These are phyloP conservation scores for Psettodes erumei DNA, from an alignment of 2,113 vertebrate genomes.

Conservation along the genomic window DNA sequence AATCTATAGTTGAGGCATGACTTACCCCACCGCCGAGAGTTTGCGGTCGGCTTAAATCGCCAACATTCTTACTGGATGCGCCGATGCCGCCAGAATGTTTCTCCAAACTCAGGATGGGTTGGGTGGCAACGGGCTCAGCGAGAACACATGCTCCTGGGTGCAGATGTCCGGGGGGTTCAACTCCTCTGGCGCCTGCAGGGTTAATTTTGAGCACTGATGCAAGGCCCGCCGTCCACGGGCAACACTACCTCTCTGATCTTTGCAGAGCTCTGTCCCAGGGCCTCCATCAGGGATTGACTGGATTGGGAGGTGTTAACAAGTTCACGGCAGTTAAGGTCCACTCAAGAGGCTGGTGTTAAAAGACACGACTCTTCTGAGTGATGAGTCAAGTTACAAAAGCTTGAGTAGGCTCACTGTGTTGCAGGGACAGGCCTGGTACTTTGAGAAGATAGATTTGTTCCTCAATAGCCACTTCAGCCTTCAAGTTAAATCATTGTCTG, in stretches of 20 bases:
- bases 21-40: constrained; percentile 25
- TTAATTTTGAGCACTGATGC: constrained; percentile 74
- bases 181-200: constrained; percentile 69
- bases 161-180: constrained; percentile 68
- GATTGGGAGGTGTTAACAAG: constrained; percentile 72
- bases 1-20: constrained; percentile 49
- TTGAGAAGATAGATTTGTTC: constrained; percentile 8
- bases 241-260: constrained; percentile 71
- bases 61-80: constrained; percentile 68
- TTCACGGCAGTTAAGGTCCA: constrained; percentile 61
- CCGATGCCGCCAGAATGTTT: constrained; percentile 71
- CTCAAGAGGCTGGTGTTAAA: constrained; percentile 63
- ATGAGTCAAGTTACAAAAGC: constrained; percentile 56
- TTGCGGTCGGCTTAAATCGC: constrained; percentile 44
- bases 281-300: constrained; percentile 52
- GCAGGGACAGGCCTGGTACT: not conserved
- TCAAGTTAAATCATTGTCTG: not conserved
- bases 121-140: constrained; percentile 76
- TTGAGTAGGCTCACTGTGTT: constrained; percentile 11
- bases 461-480: constrained; percentile 5
- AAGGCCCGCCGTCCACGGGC: constrained; percentile 52
- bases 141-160: constrained; percentile 56
- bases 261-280: constrained; percentile 20
- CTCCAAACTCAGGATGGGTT: constrained; percentile 73
- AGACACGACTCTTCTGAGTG: constrained; percentile 53